These are phyloP conservation scores for Tichodroma muraria DNA, from an alignment of 2,113 vertebrate species.

Conservation along the genomic window DNA sequence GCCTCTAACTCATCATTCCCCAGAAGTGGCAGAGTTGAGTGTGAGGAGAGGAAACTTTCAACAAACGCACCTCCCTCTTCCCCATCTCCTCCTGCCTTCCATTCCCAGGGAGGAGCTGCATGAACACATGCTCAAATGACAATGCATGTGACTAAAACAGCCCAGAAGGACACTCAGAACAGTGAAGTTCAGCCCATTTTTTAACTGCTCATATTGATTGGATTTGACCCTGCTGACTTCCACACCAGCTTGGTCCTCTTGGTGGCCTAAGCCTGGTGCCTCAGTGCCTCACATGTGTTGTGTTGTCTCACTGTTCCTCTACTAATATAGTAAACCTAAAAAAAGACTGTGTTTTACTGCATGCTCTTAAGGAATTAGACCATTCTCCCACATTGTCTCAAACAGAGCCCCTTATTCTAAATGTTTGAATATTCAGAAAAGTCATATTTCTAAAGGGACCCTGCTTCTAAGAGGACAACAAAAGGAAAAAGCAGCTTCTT, in stretches of 20 bases:
- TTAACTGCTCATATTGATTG: not conserved
- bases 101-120: not conserved
- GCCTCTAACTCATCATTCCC: not conserved
- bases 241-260: fast-evolving
- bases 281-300: fast-evolving
- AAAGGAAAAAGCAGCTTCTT: not conserved
- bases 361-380: not conserved
- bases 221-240: not conserved
- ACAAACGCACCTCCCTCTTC: fast-evolving
- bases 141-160: not conserved
- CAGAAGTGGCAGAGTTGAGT: not conserved
- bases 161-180: not conserved
- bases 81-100: not conserved
- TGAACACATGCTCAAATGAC: not conserved
- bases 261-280: not conserved
- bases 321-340: not conserved
- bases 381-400: not conserved
- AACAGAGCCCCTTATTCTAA: not conserved
- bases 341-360: not conserved
- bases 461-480: not conserved
- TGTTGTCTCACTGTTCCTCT: not conserved
- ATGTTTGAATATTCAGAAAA: not conserved
- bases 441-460: not conserved
- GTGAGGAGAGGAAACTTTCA: not conserved
- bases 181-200: not conserved